Conservation (phyloP, 1,140 invertebrate species). For the Episyrphus balteatus region DNA sequence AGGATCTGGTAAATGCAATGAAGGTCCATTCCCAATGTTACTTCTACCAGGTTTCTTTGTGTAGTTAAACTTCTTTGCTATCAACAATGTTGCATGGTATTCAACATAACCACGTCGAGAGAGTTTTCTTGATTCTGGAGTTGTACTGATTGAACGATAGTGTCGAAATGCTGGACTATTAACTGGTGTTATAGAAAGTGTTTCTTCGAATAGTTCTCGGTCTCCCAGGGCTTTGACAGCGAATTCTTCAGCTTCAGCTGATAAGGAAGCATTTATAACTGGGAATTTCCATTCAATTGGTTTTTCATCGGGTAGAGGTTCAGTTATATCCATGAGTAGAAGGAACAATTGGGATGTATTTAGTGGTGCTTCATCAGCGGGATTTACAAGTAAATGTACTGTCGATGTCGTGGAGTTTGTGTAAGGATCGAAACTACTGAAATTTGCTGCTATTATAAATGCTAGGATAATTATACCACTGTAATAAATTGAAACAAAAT, state of each 20-base stretch:
- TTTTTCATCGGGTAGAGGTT: constrained; percentile 22
- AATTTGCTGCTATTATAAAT: background rate
- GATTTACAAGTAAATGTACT: background rate
- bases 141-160: constrained; percentile 52
- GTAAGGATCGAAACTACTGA: background rate
- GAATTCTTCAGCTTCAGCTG: constrained; percentile 37
- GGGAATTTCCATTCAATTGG: constrained; percentile 20
- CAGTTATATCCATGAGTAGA: background rate
- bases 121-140: constrained; percentile 43
- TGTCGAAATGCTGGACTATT: constrained; percentile 55
- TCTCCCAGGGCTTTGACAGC: constrained; percentile 44
- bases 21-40: constrained; percentile 43
- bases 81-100: constrained; percentile 50
- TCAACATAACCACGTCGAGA: constrained; percentile 51
- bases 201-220: constrained; percentile 43
- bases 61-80: constrained; percentile 35
- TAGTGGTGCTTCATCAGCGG: background rate
- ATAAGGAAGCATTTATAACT: constrained; percentile 10
- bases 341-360: background rate
- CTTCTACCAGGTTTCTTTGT: constrained; percentile 28
- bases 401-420: background rate
- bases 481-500: too few species aligned
- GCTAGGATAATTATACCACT: background rate
- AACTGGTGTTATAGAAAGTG: constrained; percentile 36
- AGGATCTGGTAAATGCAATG: constrained; percentile 29